Evolutionary conservation across 1,140 invertebrate species (phyloP).

Genomic region (Saccostrea glomerata): DNA sequence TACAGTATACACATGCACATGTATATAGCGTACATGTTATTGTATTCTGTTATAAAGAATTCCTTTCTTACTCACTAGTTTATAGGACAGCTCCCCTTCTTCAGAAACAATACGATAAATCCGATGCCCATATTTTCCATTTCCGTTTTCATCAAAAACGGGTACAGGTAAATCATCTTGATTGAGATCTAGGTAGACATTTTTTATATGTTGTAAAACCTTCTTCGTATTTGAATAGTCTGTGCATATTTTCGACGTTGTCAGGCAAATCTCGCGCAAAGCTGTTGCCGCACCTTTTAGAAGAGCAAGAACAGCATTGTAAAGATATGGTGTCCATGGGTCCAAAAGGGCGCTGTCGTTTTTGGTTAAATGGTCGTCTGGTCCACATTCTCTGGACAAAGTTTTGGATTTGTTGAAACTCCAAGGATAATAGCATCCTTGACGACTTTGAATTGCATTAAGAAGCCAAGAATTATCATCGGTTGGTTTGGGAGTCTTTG

Average conservation of each 20-base stretch:
- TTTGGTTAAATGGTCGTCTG: neutral
- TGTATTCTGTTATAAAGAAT: too few relatives aligned
- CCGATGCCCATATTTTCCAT: conserved; percentile 15
- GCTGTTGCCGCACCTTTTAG: conserved; percentile 38
- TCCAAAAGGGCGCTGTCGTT: conserved; percentile 3
- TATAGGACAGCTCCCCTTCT: neutral
- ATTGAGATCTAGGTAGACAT: conserved; percentile 26
- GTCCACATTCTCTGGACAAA: conserved; percentile 23
- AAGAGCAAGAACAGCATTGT: conserved; percentile 21
- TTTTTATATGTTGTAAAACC: conserved; percentile 17
- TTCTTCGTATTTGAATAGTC: neutral
- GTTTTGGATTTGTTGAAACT: conserved; percentile 49
- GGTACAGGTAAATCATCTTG: neutral
- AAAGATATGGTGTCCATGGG: conserved; percentile 26
- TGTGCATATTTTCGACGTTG: neutral
- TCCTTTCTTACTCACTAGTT: neutral
- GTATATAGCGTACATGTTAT: too few relatives aligned
- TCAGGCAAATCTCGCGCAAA: neutral
- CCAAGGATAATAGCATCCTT: conserved; percentile 34
- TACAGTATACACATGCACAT: too few relatives aligned
- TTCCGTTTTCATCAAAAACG: conserved; percentile 45
- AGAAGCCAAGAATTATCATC: conserved; percentile 38
- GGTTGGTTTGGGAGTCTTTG: neutral
- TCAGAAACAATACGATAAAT: conserved; percentile 33
- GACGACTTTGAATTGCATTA: conserved; percentile 21